Conservation (phyloP, 2,113 vertebrate genomes). For the Lanius ludovicianus region DNA sequence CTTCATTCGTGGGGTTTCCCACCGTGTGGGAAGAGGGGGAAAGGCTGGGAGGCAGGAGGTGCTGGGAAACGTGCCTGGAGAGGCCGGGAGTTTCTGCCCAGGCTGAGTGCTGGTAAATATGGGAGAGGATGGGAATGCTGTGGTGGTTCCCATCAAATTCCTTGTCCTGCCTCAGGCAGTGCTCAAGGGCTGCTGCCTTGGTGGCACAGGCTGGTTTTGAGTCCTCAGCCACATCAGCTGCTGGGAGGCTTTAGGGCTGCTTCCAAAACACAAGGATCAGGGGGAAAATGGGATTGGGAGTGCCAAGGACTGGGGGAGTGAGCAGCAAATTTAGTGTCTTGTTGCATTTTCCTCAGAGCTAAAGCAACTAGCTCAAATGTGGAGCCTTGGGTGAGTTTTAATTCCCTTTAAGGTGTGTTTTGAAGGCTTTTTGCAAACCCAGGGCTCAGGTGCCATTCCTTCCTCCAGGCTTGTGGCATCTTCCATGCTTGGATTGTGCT, state of each 20-base stretch:
- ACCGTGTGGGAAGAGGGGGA: not conserved
- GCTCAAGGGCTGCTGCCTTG: not conserved
- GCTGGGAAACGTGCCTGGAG: not conserved
- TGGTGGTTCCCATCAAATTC: not conserved
- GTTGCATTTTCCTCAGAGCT: not conserved
- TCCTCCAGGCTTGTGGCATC: not conserved
- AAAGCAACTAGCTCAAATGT: not conserved
- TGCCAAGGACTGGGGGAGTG: not conserved
- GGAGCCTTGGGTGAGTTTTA: not conserved
- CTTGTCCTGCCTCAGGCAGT: not conserved
- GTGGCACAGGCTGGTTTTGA: not conserved
- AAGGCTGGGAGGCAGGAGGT: not conserved
- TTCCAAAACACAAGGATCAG: not conserved
- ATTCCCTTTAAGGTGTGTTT: not conserved
- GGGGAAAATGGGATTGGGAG: not conserved
- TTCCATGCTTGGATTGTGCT: not conserved
- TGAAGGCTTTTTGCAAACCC: not conserved
- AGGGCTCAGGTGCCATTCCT: not conserved
- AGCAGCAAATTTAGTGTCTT: not conserved
- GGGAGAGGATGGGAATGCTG: not conserved
- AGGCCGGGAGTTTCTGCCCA: fast-evolving
- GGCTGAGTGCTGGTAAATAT: not conserved
- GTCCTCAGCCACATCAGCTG: not conserved
- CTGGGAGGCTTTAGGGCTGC: not conserved
- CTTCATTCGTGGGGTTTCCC: fast-evolving